Evolutionary conservation across 2,113 vertebrate species (phyloP).

Genomic region (Uria aalge): DNA sequence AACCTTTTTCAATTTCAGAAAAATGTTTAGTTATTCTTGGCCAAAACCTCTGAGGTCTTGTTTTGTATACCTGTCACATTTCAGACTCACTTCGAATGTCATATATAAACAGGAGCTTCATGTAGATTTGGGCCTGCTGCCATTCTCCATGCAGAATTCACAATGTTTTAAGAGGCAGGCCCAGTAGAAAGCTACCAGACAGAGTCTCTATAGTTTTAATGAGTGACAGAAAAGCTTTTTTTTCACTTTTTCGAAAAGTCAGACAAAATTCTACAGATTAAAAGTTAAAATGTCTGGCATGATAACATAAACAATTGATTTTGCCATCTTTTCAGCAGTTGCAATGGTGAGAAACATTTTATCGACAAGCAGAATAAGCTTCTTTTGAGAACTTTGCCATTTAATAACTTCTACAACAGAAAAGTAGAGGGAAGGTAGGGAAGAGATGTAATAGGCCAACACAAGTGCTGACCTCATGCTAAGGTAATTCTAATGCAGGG

Average conservation of each 20-base stretch:
- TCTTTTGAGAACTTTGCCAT: background rate
- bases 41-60: background rate
- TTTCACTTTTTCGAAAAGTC: background rate
- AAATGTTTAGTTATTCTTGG: background rate
- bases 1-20: background rate
- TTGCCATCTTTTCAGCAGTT: background rate
- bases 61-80: constrained; percentile 6
- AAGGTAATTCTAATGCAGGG: background rate
- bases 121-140: background rate
- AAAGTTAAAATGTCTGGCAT: background rate
- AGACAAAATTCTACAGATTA: background rate
- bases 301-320: background rate
- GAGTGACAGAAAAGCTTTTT: background rate
- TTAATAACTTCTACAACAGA: background rate
- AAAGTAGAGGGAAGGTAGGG: background rate
- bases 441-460: background rate
- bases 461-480: background rate
- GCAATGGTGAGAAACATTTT: background rate
- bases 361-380: background rate
- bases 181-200: background rate
- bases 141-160: background rate
- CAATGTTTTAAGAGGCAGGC: background rate
- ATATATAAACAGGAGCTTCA: background rate
- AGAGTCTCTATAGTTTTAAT: background rate
- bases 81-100: background rate